A percentile compares a stretch with the other conserved stretches of the same genome.
phyloP scores from a whole-genome alignment of 2,888 invertebrate genomes.

The Lampropteryx suffumata region DNA sequence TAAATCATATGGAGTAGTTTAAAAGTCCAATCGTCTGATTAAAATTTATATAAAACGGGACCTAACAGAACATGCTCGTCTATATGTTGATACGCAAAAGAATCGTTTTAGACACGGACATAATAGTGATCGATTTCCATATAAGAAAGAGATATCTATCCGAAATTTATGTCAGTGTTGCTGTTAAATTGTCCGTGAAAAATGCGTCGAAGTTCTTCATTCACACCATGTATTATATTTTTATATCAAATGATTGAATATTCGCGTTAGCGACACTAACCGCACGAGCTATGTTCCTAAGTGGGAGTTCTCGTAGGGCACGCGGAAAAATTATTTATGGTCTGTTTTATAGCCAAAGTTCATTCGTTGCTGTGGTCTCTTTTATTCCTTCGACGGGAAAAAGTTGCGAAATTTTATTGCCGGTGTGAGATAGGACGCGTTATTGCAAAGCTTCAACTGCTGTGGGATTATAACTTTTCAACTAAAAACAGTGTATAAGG shows the following conservation, averaged over 20 bases:
- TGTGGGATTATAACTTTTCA: conserved; percentile 42
- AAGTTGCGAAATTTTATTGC: conserved; percentile 79
- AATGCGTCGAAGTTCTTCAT: conserved; percentile 34
- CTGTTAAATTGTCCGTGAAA: conserved; percentile 63
- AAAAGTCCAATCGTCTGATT: conserved; percentile 50
- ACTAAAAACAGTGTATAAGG: conserved; percentile 1
- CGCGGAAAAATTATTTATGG: conserved; percentile 77
- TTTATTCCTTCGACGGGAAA: conserved; percentile 78
- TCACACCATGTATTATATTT: conserved; percentile 26
- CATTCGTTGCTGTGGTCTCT: conserved; percentile 79
- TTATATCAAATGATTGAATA: conserved; percentile 19
- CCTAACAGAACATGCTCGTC: conserved; percentile 32
- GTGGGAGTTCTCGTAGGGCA: conserved; percentile 70
- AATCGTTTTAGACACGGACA: conserved; percentile 40
- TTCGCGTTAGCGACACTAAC: conserved; percentile 16
- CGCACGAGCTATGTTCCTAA: conserved; percentile 44
- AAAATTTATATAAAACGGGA: conserved; percentile 53
- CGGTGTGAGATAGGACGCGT: conserved; percentile 80
- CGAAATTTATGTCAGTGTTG: conserved; percentile 50
- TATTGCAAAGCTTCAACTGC: conserved; percentile 76
- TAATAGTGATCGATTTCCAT: conserved; percentile 59
- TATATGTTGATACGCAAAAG: conserved; percentile 39
- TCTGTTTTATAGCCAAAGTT: conserved; percentile 80
- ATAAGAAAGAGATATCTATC: conserved; percentile 41
- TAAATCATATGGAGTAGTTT: conserved; percentile 55